These are phyloP conservation scores for Cassiopea andromeda DNA, from an alignment of 30 jellyfish, hydroid and myxozoan species.

Conservation along the genomic window DNA sequence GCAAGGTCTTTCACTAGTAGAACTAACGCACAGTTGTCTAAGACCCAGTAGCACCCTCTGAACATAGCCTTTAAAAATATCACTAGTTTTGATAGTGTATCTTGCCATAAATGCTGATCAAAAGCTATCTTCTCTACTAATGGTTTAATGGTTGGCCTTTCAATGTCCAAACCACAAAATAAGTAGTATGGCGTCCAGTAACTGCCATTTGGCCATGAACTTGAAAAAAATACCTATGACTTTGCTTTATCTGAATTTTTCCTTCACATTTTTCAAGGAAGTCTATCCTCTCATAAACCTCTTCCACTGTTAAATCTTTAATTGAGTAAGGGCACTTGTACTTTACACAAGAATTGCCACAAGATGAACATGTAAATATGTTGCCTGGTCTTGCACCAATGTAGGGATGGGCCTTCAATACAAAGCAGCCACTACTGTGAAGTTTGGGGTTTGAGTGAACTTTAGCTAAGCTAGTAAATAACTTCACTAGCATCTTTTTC, in stretches of 20 bases:
- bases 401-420: neutral
- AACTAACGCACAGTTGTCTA: neutral
- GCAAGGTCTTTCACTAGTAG: neutral
- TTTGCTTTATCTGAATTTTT: neutral
- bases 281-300: conserved; percentile 13
- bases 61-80: conserved; percentile 17
- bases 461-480: conserved; percentile 13
- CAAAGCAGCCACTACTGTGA: neutral
- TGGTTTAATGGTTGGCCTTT: conserved; percentile 31
- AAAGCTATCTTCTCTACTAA: neutral
- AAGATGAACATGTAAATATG: conserved; percentile 28
- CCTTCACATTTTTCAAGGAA: conserved; percentile 19
- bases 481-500: conserved; percentile 33
- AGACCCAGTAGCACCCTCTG: conserved; percentile 12
- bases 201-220: conserved; percentile 30
- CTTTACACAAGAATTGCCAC: conserved; percentile 37
- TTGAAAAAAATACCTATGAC: conserved; percentile 1
- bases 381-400: conserved; percentile 12
- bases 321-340: conserved; percentile 31
- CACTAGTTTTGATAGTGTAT: neutral
- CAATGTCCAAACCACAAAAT: conserved; percentile 39
- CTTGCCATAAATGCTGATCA: conserved; percentile 9
- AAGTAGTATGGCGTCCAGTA: conserved; percentile 4
- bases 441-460: conserved; percentile 18
- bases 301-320: conserved; percentile 9